These are phyloP conservation scores for Gephyroberyx darwinii DNA, from an alignment of 2,797 vertebrate species.

Conservation along the genomic window DNA sequence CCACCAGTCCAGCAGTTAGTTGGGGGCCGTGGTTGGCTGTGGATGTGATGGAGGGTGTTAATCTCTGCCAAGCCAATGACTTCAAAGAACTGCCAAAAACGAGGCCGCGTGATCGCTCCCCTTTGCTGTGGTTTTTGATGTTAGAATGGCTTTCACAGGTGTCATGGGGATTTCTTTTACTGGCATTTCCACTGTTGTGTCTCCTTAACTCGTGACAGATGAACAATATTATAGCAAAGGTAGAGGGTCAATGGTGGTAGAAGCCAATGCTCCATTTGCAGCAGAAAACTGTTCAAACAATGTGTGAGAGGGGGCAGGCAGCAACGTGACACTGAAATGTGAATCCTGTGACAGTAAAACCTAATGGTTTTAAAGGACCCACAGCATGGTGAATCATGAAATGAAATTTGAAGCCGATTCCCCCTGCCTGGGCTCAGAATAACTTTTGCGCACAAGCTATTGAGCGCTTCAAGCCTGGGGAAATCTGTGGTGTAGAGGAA, in stretches of 20 bases:
- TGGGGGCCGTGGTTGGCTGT: slow-evolving; percentile 67
- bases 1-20: slow-evolving; percentile 76
- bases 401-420: slow-evolving; percentile 58
- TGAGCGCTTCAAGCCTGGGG: slow-evolving; percentile 52
- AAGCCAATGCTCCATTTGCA: slow-evolving; percentile 38
- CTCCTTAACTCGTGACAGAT: slow-evolving; percentile 64
- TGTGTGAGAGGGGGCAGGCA: slow-evolving; percentile 16
- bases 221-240: slow-evolving; percentile 58
- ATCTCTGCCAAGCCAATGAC: slow-evolving; percentile 75
- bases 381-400: slow-evolving; percentile 57
- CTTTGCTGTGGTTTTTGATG: slow-evolving; percentile 55
- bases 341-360: slow-evolving; percentile 1
- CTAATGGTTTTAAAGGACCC: slow-evolving; percentile 26
- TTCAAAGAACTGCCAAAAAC: slow-evolving; percentile 70
- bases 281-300: slow-evolving; percentile 31
- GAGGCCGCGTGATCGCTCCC: slow-evolving; percentile 61
- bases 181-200: slow-evolving; percentile 35
- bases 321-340: slow-evolving; percentile 13
- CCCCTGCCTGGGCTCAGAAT: background rate
- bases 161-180: slow-evolving; percentile 54
- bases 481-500: slow-evolving; percentile 50
- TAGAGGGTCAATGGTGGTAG: slow-evolving; percentile 40
- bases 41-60: slow-evolving; percentile 67
- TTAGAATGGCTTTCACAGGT: slow-evolving; percentile 57
- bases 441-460: slow-evolving; percentile 53